Conservation (phyloP, 2,888 invertebrate species). For the Muschampia plurimacula region DNA sequence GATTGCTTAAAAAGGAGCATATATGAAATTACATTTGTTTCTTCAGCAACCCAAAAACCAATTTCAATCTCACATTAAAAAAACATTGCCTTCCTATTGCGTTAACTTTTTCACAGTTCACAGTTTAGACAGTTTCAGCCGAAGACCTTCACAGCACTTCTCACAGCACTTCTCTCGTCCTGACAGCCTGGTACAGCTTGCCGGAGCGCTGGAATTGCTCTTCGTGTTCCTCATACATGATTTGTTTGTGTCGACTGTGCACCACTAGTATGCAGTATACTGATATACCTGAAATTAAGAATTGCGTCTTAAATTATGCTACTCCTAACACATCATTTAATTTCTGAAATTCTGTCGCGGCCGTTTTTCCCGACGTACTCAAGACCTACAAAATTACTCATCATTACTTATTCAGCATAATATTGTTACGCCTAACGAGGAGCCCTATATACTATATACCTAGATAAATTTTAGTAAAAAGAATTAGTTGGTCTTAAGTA, state of each 20-base stretch:
- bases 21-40: background rate
- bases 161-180: conserved; percentile 24
- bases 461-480: no score
- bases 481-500: no score
- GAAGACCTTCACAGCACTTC: conserved; percentile 18
- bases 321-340: no score
- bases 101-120: background rate
- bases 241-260: conserved; percentile 77
- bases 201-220: conserved; percentile 66
- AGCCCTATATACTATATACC: no score
- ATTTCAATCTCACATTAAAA: background rate
- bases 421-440: no score
- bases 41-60: background rate
- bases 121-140: background rate
- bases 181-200: conserved; percentile 64
- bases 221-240: conserved; percentile 71
- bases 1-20: no score
- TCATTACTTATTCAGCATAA: no score
- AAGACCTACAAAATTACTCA: no score
- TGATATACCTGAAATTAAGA: conserved; percentile 64
- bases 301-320: background rate
- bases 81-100: background rate
- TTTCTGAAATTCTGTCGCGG: no score
- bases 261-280: conserved; percentile 78
- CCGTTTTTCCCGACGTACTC: no score